A percentile compares a stretch with the other conserved stretches of the same genome.
Conservation (phyloP, 2,888 invertebrate species). For the Dasypolia templi region DNA sequence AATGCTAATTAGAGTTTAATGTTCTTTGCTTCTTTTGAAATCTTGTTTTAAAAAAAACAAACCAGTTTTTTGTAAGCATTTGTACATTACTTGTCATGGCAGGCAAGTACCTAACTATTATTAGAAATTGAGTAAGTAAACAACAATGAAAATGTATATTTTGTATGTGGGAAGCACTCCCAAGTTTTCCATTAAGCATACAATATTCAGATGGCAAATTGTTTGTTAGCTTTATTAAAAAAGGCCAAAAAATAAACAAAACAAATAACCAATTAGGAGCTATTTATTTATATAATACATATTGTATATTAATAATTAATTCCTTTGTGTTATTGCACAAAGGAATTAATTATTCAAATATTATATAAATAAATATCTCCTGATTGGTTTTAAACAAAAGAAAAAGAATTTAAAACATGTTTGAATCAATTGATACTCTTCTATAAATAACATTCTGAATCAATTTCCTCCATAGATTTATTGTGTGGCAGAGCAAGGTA, state of each 20-base stretch:
- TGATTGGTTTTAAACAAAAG: too few species aligned
- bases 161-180: conserved; percentile 5
- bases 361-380: too few species aligned
- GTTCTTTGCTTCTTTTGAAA: conserved; percentile 28
- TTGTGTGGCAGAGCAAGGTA: conserved; percentile 17
- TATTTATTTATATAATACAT: neutral
- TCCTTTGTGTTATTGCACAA: too few species aligned
- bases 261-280: neutral
- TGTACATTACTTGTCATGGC: neutral
- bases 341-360: too few species aligned
- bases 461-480: conserved; percentile 1
- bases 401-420: neutral
- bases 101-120: conserved; percentile 6
- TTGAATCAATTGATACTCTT: conserved; percentile 15
- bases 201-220: conserved; percentile 2
- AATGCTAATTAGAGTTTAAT: conserved; percentile 28
- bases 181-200: neutral
- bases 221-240: neutral
- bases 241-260: neutral
- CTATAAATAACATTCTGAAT: conserved; percentile 1
- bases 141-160: conserved; percentile 60
- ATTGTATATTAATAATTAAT: conserved; percentile 25
- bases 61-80: conserved; percentile 15
- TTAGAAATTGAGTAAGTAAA: conserved; percentile 29
- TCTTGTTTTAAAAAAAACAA: conserved; percentile 17